These are phyloP conservation scores for Apis dorsata DNA, from an alignment of 1,140 invertebrate species.

Conservation along the genomic window DNA sequence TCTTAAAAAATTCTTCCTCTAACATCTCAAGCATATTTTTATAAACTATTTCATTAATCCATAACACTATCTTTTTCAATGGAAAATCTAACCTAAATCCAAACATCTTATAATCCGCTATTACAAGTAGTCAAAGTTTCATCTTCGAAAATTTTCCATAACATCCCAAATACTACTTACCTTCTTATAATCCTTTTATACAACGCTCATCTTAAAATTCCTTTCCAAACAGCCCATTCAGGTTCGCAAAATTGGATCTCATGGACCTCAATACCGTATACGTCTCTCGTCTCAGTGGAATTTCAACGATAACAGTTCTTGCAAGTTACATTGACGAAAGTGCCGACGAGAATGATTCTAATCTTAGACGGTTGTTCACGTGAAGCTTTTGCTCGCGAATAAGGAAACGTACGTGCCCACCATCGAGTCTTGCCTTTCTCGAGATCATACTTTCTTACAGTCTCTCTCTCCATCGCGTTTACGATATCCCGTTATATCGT, in stretches of 20 bases:
- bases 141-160: background rate
- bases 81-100: background rate
- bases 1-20: no score
- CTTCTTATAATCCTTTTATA: no score
- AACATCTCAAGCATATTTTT: no score
- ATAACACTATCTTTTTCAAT: no score
- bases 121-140: background rate
- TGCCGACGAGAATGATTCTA: constrained; percentile 39
- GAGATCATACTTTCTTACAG: constrained; percentile 26
- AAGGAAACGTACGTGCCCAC: background rate
- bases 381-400: background rate
- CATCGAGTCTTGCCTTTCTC: background rate
- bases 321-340: constrained; percentile 38
- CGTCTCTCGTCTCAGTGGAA: constrained; percentile 25
- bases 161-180: no score
- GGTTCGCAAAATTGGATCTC: background rate
- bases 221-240: no score
- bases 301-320: constrained; percentile 54
- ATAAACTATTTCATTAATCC: no score
- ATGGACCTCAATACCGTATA: background rate
- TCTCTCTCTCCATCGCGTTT: constrained; percentile 23
- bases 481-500: constrained; percentile 29
- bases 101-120: background rate
- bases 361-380: constrained; percentile 32
- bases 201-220: no score